Base-by-base conservation (phyloP, 64 coral and sea anemone species). In the Pocillopora verrucosa region DNA sequence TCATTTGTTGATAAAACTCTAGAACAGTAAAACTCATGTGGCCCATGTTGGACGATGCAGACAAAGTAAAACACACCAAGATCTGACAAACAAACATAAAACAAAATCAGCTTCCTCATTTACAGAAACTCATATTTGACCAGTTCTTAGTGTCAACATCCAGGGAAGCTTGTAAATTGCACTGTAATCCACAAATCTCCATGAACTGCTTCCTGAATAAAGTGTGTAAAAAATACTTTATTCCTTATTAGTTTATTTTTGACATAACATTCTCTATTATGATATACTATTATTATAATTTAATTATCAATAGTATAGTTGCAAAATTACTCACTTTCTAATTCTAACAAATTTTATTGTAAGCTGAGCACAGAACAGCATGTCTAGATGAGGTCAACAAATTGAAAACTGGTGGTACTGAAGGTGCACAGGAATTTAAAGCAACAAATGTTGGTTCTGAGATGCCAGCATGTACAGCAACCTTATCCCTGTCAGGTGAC, bases 21-120 rank as follows among this genome's bases (percentile, higher is more conserved):
- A 1, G 95, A 86, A 14, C 90, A 96, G 61, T 80, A 86, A 56
- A 96, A 91, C 64, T 90, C 88, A 25, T 86, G 84, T 19, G 95
- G 91, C 11, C 95, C 95, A 76, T 91, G 82, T 34, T 90, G 95
- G 20, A 93, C 34, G 65, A 92, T 37, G 24, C 83, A 91, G 16
- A 96, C 91, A 88, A 96, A 96, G 76, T 93, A 89, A 60, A 96
- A 96, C 63, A 96, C 92, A 37, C 95, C 95, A 91, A 96, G 91
- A 82, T 96, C 95, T 96, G 84, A 19, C 17, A 78, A 75, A 45
- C 41, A 45, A 45, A 3, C 2, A 45, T 45, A 2, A 45, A 45
- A 6, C 41, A 3, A 45, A 45, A 45, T 45, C 6, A 45, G 41
- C 41, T 45, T 45, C 6, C 41, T 45, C 6, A 45, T 3, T 45